Percentiles rank a stretch among this genome's conserved stretches.
These are phyloP conservation scores for Kryptopterus vitreolus DNA, from an alignment of 2,797 vertebrate genomes.

Conservation along the genomic window DNA sequence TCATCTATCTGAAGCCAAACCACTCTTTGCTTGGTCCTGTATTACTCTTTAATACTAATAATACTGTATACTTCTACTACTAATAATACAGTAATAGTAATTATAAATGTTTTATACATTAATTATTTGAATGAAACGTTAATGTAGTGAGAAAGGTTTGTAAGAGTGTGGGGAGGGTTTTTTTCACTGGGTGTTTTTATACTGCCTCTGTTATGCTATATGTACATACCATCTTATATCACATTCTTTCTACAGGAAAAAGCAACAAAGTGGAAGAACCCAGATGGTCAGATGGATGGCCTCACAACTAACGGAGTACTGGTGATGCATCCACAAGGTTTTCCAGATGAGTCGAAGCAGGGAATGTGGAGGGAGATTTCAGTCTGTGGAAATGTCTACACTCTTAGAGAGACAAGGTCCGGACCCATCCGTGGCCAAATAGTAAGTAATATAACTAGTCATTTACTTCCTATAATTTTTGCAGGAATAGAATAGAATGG, in stretches of 20 bases:
- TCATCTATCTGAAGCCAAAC: too few species aligned
- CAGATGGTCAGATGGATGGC: constrained; percentile 79
- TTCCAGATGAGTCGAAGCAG: constrained; percentile 90
- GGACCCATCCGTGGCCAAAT: constrained; percentile 91
- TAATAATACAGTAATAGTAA: too few species aligned
- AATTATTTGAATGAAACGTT: too few species aligned
- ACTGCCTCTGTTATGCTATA: not conserved
- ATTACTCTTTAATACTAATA: too few species aligned
- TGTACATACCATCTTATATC: not conserved
- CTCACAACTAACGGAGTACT: constrained; percentile 87
- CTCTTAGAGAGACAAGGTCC: constrained; percentile 89
- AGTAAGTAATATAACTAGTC: constrained; percentile 61
- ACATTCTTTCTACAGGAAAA: constrained; percentile 67
- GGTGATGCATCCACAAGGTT: constrained; percentile 94
- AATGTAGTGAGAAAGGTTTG: too few species aligned
- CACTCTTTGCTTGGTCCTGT: too few species aligned
- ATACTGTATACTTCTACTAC: too few species aligned
- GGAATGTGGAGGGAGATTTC: constrained; percentile 97
- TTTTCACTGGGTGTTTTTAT: not conserved
- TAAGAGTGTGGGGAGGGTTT: too few species aligned
- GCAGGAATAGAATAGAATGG: too few species aligned
- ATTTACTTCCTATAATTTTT: not conserved
- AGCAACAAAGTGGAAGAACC: constrained; percentile 81
- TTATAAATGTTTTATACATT: too few species aligned
- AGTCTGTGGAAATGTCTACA: constrained; percentile 93